A percentile compares a stretch with the other conserved stretches of the same genome.
phyloP scores from a whole-genome alignment of 30 jellyfish, hydroid and myxozoan species.

The Nemopilema nomurai region DNA sequence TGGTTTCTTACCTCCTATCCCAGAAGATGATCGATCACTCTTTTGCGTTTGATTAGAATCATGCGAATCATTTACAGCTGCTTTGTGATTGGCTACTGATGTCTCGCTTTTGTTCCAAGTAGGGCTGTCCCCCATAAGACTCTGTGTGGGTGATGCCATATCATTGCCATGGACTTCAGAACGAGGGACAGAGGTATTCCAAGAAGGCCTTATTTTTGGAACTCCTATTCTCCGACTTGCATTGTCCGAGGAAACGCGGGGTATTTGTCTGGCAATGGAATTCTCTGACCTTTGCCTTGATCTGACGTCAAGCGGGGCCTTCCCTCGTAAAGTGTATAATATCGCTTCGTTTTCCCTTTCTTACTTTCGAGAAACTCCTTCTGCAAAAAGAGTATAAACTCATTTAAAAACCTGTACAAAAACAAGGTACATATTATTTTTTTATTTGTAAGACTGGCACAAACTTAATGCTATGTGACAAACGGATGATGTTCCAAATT shows the following conservation, averaged over 20 bases:
- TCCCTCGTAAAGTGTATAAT: neutral
- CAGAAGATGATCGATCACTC: neutral
- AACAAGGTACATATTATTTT: no score
- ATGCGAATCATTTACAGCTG: neutral
- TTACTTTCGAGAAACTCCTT: neutral
- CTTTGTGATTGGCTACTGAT: neutral
- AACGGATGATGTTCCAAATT: no score
- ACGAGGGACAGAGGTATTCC: neutral
- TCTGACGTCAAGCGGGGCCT: neutral
- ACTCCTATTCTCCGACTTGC: neutral
- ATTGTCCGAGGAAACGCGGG: neutral
- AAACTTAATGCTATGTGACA: no score
- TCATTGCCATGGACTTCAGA: neutral
- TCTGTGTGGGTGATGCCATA: neutral
- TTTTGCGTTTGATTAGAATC: neutral
- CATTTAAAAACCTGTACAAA: no score
- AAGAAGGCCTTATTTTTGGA: neutral
- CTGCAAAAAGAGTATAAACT: neutral
- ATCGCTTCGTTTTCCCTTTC: neutral
- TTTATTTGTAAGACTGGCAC: no score
- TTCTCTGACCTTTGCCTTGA: neutral
- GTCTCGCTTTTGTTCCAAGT: neutral
- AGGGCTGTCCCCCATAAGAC: neutral
- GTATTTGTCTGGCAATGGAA: neutral
- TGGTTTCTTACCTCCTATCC: neutral